Evolutionary conservation across 92 coral and sea anemone genomes (phyloP), one percentile per base, ranked within the genome.

Genomic region (Scolanthus callimorphus): DNA sequence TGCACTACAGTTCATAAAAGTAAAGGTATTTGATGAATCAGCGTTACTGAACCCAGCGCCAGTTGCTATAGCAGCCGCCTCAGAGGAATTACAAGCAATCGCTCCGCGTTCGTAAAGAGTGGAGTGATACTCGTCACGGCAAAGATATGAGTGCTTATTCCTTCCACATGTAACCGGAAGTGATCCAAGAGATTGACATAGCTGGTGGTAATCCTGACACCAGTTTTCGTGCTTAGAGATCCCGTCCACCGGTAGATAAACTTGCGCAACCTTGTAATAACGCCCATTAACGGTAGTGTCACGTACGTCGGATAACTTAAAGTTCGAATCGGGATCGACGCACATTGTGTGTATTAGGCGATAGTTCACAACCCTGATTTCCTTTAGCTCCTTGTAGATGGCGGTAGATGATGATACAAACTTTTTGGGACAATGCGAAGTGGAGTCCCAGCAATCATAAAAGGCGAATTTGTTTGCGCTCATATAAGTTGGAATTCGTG

Each of bases 261-360:
- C 80, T 10, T 63, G 64, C 28, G 72, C 49, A 19, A 73, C 74
- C 39, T 63, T 28, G 23, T 57, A 80, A 1, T 59, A 25, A 21
- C 78, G 58, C 8, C 71, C 71, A 17, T 26, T 15, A 26, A 57
- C 20, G 4, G 55, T 49, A 43, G 27, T 39, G 17, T 20, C 27
- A 9, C 34, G 45, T 8, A 26, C 49, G 19, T 71, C 76, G 25
- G 60, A 65, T 4, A 72, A 49, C 11, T 58, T 59, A 37, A 80
- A 80, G 46, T 73, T 80, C 46, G 73, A 61, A 29, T 80, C 86
- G 1, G 86, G 70, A 39, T 80, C 76, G 15, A 67, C 69, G 49
- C 86, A 80, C 0, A 75, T 64, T n/a, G 80, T 67, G 4, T 80
- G 59, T 41, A 38, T 55, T 23, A 62, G 54, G 24, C 30, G 22